These are phyloP conservation scores for Psittacula echo DNA, from an alignment of 2,797 vertebrate species.

Conservation along the genomic window DNA sequence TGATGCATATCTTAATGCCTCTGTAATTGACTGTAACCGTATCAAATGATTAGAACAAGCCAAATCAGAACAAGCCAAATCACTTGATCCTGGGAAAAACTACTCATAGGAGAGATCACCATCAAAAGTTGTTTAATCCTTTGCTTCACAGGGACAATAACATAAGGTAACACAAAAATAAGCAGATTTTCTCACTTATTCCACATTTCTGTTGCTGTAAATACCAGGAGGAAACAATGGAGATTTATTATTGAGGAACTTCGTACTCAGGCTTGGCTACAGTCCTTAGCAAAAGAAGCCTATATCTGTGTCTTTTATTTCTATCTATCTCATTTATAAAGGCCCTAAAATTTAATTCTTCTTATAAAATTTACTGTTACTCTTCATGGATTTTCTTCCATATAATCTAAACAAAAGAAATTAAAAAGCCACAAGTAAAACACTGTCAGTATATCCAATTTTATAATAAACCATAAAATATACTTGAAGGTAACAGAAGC, in stretches of 20 bases:
- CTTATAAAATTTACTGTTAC: slow-evolving; percentile 39
- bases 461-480: not conserved
- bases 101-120: not conserved
- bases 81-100: not conserved
- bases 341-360: slow-evolving; percentile 10
- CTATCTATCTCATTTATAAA: slow-evolving; percentile 30
- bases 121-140: slow-evolving; percentile 1
- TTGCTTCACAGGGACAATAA: not conserved
- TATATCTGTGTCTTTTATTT: not conserved
- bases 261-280: not conserved
- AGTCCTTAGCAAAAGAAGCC: slow-evolving; percentile 34
- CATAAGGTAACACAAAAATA: not conserved
- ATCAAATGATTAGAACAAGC: not conserved
- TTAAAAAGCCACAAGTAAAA: not conserved
- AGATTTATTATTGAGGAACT: slow-evolving; percentile 24
- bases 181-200: slow-evolving; percentile 21
- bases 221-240: not conserved
- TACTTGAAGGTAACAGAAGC: not conserved
- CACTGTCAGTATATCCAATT: too few relatives aligned
- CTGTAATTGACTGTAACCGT: not conserved
- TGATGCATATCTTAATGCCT: not conserved
- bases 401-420: not conserved
- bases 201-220: not conserved
- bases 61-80: not conserved
- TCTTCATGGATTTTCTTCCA: slow-evolving; percentile 6